Evolutionary conservation across 2,113 vertebrate genomes (phyloP).

Genomic region (Odobenus rosmarus): DNA sequence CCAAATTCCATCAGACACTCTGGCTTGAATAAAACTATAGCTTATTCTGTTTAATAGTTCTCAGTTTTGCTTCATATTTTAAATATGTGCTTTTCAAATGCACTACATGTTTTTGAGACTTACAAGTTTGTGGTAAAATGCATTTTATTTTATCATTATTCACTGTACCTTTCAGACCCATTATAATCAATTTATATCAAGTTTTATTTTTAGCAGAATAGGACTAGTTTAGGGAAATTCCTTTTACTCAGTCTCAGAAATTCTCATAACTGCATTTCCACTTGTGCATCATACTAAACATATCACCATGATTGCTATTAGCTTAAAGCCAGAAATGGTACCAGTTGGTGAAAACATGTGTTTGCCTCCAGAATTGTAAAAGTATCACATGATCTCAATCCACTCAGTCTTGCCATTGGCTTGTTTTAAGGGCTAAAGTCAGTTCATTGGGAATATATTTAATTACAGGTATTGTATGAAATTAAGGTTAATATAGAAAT

Average conservation of each 20-base stretch:
- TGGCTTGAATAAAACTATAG: not conserved
- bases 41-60: not conserved
- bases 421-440: not conserved
- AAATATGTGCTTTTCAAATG: not conserved
- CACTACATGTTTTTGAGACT: not conserved
- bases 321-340: not conserved
- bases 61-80: not conserved
- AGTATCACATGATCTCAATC: not conserved
- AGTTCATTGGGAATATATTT: not conserved
- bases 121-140: not conserved
- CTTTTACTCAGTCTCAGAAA: not conserved
- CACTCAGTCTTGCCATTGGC: not conserved
- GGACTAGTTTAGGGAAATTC: not conserved
- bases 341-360: not conserved
- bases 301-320: not conserved
- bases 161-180: not conserved
- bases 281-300: not conserved
- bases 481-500: not conserved
- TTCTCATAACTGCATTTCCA: not conserved
- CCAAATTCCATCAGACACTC: not conserved
- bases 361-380: not conserved
- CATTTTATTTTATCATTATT: not conserved
- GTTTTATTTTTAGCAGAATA: constrained; percentile 34
- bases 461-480: not conserved
- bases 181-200: not conserved